Conservation (phyloP, 1,140 invertebrate genomes). For the Microplitis demolitor region DNA sequence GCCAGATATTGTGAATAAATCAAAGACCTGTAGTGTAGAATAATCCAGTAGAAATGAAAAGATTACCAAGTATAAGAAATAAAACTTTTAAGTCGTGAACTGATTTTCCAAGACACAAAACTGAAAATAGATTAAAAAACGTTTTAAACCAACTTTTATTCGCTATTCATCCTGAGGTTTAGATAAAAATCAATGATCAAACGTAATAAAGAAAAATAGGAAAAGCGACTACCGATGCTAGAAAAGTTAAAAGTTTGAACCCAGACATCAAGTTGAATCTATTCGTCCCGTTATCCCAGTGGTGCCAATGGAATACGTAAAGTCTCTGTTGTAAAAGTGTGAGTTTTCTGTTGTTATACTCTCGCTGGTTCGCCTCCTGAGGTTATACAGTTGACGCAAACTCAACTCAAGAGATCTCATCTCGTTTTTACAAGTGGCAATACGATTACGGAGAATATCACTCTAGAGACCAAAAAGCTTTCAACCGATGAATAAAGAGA, state of each 20-base stretch:
- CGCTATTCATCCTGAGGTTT: background rate
- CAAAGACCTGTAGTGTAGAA: background rate
- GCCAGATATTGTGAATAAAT: background rate
- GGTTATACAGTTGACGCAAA: too few species aligned
- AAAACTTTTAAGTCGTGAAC: background rate
- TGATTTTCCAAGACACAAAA: background rate
- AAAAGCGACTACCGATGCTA: background rate
- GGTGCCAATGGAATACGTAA: background rate
- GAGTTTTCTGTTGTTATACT: background rate
- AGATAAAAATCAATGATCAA: background rate
- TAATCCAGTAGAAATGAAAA: background rate
- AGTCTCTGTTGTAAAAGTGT: background rate
- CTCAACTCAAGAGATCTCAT: background rate
- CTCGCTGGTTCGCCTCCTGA: background rate
- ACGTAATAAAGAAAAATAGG: background rate
- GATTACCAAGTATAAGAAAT: background rate
- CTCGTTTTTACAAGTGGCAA: constrained; percentile 3
- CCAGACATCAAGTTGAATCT: background rate
- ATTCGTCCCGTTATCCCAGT: constrained; percentile 8
- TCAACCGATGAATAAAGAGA: background rate
- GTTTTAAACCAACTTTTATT: constrained; percentile 19
- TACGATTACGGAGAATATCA: constrained; percentile 1
- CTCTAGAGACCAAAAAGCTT: constrained; percentile 2
- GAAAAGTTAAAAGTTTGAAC: background rate
- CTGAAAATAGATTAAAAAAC: constrained; percentile 25